Base-by-base conservation (phyloP, 2,113 vertebrate species). In the Procapra przewalskii region DNA sequence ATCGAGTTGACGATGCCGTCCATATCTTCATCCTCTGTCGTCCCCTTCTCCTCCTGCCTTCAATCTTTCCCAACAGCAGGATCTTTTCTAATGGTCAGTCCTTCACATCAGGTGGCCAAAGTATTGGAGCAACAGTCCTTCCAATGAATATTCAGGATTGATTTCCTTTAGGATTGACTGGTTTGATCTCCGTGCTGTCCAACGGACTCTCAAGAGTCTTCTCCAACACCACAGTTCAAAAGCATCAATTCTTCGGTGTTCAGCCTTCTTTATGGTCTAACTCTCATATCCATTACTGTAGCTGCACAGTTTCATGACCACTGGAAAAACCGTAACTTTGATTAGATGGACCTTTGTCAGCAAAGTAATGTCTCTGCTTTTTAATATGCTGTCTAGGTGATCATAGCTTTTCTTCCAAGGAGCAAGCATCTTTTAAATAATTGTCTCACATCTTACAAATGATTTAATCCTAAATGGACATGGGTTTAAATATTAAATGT, bases 271-370 rank as follows among this genome's bases (percentile, higher is more conserved):
- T 23, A 71, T 40, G 5, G n/a, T 40, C n/a, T 12, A 40, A 40
- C 67, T 40, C 67, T 40, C 67, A 71, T 19, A 40, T 71, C 67
- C 67, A 71, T 6, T 48, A 48, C 48, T 48, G 48, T 48, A 48
- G 48, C 48, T 48, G 48, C 48, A 48, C 48, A 12, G 48, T 48
- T 48, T 40, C 19, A 23, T 71, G 67, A 40, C 67, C 6, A 3
- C 67, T 12, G 19, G 67, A 40, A 71, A 71, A 6, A 12, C n/a
- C 67, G 13, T 71, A 71, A 17, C n/a, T 21, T 36, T 36, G 64
- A 71, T n/a, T 21, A 21, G 64, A 21, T 71, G 64, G n/a, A 36
- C 9, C 1, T 71, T 71, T 36, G 64, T 71, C 0, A 0, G n/a
- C 64, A 21, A 71, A 71, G 64, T 71, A 36, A 71, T 36, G 9